Base-by-base conservation (phyloP, 2,113 vertebrate species). In the Cephalopterus ornatus region DNA sequence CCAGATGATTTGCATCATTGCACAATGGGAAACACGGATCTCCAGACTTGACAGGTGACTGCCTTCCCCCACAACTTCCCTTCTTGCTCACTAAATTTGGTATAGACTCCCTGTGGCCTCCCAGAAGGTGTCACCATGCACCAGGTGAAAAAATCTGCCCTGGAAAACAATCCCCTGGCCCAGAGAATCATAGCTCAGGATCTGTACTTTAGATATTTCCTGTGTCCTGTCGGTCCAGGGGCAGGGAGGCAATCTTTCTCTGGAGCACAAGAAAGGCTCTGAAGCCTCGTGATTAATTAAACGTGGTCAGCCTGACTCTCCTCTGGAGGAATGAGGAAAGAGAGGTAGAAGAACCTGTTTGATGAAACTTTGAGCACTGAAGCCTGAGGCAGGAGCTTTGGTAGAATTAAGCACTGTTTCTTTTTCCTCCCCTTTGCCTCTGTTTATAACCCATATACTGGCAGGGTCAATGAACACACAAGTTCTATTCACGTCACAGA, bases 291-390 rank as follows among this genome's bases (percentile, higher is more conserved):
- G 53, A 89, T 65, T 95, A 91, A 78, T 66, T 53, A 55, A 87
- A 68, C 73, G 26, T 53, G 91, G 95, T 95, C 95, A 96, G 86
- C 76, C 84, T 91, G 91, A 84, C 91, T 94, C 84, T 87, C 88
- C 79, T 55, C 37, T 66, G 28, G 24, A 96, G 62, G 88, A 97
- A 96, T 92, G 96, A 96, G 95, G 96, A 97, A 97, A 94, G 56
- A 81, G 70, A 95, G 76, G 91, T 84, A 92, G 95, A 95, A 96
- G 95, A 96, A 97, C 96, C 95, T 94, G 96, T 96, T 89, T 75
- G 88, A 94, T 92, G 95, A 89, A 96, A 93, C 27, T 50, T 63
- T 39, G 53, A 93, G 88, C 83, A 82, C 21, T 35, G 53, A 89
- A 89, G 91, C 96, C 92, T 42, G 65, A 94, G 85, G 92, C 93